A percentile compares a stretch with the other conserved stretches of the same genome.
These are phyloP conservation scores for Apodemia duryi DNA, from an alignment of 2,888 invertebrate species.

Conservation along the genomic window DNA sequence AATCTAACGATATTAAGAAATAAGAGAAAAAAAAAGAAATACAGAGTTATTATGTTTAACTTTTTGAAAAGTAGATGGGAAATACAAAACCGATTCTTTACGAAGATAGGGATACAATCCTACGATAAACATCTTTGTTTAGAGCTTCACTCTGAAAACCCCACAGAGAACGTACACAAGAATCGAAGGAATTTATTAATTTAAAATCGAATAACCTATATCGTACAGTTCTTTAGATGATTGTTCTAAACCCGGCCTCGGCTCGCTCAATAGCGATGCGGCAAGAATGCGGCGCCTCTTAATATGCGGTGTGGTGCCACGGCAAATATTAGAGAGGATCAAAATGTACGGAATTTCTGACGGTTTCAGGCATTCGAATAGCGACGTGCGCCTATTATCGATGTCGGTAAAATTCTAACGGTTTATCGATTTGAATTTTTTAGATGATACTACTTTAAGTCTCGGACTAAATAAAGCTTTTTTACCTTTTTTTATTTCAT, in stretches of 20 bases:
- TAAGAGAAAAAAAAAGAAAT: too few species aligned
- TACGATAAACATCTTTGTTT: background rate
- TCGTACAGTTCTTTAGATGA: constrained; percentile 27
- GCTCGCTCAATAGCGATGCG: constrained; percentile 26
- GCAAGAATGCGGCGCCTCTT: constrained; percentile 44
- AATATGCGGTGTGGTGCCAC: constrained; percentile 44
- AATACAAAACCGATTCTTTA: background rate
- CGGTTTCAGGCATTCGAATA: constrained; percentile 38
- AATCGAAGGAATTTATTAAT: constrained; percentile 13
- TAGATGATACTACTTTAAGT: background rate
- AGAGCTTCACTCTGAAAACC: background rate
- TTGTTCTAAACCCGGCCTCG: constrained; percentile 32
- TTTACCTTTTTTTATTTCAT: background rate
- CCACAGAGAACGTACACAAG: background rate
- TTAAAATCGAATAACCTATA: constrained; percentile 22
- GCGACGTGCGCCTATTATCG: constrained; percentile 39
- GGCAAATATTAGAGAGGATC: constrained; percentile 52
- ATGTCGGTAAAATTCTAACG: constrained; percentile 38
- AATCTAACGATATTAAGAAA: too few species aligned
- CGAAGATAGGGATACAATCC: background rate
- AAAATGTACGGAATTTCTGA: constrained; percentile 52
- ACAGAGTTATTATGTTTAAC: too few species aligned
- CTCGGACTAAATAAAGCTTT: background rate
- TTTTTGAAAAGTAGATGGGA: background rate
- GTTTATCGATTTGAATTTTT: constrained; percentile 15